Base-by-base conservation (phyloP, 2,888 invertebrate species). In the Pristionchus fissidentatus region DNA sequence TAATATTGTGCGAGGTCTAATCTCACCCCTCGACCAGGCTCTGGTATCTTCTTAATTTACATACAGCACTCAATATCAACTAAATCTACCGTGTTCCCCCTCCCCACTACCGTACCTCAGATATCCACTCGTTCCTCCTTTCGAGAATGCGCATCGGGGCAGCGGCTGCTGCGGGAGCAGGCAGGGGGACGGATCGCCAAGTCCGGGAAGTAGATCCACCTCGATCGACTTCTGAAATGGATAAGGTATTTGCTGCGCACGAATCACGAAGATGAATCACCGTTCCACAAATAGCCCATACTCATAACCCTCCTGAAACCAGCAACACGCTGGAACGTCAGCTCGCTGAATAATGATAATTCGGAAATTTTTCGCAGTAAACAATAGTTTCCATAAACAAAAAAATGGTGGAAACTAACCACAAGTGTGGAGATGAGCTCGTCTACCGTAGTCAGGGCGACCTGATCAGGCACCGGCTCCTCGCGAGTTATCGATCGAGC, bases 91-190 rank as follows among this genome's bases (percentile, higher is more conserved):
- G n/a, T n/a, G n/a, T n/a, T n/a, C n/a, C n/a, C n/a, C 26, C 26
- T 7, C 1, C 26, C 38, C 26, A n/a, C 7, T 26, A 7, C 43
- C 13, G 8, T 3, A 70, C 70, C 70, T 70, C 41, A 70, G 41
- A 70, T 70, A 26, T 43, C n/a, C 15, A 32, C 70, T 70, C 0
- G 26, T 8, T n/a, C 46, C 60, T 41, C 19, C 43, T 26, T 46
- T 32, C 5, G 66, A 22, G 26, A 81, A 35, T 32, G 49, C 62
- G 26, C 22, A 22, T 49, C 66, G 10, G 1, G 43, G 66, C 19
- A 81, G 35, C 35, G 81, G 81, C 26, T 81, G 81, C 43, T 81
- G 81, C 8, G 81, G 81, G 52, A 81, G 62, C 60, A 81, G 38
- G 10, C 15, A 26, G 62, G 57, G 66, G n/a, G 62, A 46, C 46